Percentiles rank a stretch among this genome's conserved stretches.
These are phyloP conservation scores for Heliconius erato DNA, from an alignment of 2,888 invertebrate genomes.

Conservation along the genomic window DNA sequence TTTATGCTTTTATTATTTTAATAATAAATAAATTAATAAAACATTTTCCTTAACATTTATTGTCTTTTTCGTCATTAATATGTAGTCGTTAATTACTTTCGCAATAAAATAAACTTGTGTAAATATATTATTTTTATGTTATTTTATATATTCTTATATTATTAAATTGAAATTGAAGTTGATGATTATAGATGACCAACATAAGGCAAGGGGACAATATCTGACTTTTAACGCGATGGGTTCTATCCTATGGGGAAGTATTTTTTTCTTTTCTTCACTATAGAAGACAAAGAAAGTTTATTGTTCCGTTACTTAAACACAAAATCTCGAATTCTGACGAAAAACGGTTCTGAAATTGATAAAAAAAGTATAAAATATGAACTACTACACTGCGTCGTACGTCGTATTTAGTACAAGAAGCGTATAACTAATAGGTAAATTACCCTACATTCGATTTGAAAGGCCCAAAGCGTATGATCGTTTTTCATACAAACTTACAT, in stretches of 20 bases:
- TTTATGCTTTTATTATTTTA: too few relatives aligned
- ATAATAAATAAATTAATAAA: not conserved
- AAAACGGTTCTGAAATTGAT: not conserved
- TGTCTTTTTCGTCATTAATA: not conserved
- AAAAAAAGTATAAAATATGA: not conserved
- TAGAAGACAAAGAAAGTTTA: not conserved
- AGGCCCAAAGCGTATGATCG: not conserved
- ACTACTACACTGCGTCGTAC: not conserved
- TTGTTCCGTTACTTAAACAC: not conserved
- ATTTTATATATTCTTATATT: too few relatives aligned
- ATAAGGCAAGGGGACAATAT: not conserved
- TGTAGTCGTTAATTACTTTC: not conserved
- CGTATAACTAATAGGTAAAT: not conserved
- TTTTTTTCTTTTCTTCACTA: too few relatives aligned
- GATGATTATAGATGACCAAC: not conserved
- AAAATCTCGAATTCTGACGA: not conserved
- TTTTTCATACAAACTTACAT: conserved; percentile 11
- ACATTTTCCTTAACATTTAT: conserved; percentile 2
- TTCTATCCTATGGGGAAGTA: not conserved
- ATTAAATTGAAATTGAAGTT: too few relatives aligned
- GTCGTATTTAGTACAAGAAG: not conserved
- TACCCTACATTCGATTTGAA: conserved; percentile 14
- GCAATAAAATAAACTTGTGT: not conserved
- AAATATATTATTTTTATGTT: too few relatives aligned
- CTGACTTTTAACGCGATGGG: not conserved